phyloP scores from a whole-genome alignment of 2,797 vertebrate genomes.

The Pantherophis alleghaniensis region DNA sequence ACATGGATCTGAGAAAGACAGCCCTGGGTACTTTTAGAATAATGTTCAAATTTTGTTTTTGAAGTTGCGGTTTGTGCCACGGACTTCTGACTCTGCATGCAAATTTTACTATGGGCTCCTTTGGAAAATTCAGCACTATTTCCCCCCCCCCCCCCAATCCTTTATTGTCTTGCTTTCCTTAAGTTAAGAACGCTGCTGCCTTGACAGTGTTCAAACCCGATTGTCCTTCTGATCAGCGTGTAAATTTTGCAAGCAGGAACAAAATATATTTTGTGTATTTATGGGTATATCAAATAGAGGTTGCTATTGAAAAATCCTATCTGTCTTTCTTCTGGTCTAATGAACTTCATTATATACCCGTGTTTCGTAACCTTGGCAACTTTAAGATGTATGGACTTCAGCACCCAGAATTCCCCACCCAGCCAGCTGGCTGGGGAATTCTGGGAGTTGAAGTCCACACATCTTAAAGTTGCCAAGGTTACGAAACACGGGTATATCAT shows the following conservation, averaged over 20 bases:
- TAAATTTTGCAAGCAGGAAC: background rate
- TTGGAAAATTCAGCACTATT: background rate
- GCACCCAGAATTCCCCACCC: background rate
- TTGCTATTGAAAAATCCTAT: background rate
- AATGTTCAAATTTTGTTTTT: background rate
- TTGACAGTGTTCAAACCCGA: background rate
- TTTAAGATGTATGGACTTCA: background rate
- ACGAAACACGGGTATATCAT: background rate
- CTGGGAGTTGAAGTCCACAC: no score
- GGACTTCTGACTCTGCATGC: background rate
- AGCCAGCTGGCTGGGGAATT: background rate
- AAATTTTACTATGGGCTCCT: background rate
- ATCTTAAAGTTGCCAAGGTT: background rate
- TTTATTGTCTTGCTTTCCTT: background rate
- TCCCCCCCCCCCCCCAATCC: rapidly evolving
- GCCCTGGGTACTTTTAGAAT: background rate
- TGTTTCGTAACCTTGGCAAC: background rate
- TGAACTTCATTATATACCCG: background rate
- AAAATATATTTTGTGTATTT: background rate
- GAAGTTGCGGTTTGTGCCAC: background rate
- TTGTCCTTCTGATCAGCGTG: background rate
- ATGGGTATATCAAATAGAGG: background rate
- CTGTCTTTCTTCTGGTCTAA: background rate
- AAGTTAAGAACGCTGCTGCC: background rate
- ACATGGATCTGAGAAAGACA: background rate